Conservation (phyloP, 1,140 invertebrate species). For the Tribolium castaneum region DNA sequence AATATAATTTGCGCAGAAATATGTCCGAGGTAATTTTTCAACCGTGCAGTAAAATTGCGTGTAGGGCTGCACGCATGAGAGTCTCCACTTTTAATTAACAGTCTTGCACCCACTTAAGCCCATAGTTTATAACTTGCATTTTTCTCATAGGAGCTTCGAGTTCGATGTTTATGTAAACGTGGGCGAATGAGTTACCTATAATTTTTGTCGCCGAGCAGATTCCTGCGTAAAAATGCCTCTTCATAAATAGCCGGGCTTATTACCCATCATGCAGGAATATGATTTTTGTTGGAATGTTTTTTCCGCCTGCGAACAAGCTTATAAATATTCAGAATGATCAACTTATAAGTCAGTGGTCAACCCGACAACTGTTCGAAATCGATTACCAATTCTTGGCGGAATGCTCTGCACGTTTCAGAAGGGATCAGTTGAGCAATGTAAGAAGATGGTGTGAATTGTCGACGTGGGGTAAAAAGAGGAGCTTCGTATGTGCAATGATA, state of each 20-base stretch:
- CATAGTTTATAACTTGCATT: conserved; percentile 23
- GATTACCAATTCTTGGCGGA: conserved; percentile 37
- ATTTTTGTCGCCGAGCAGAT: conserved; percentile 24
- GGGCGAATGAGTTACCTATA: conserved; percentile 29
- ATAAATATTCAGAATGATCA: conserved; percentile 42
- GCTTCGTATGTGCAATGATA: conserved; percentile 39
- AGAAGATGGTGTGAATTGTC: background rate
- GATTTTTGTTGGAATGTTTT: conserved; percentile 21
- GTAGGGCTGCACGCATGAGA: conserved; percentile 1
- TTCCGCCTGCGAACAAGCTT: conserved; percentile 30
- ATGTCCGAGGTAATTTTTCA: background rate
- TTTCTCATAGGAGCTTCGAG: background rate
- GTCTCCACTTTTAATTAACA: conserved; percentile 24
- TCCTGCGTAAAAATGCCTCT: background rate
- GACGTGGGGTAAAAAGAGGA: conserved; percentile 18
- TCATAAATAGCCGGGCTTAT: conserved; percentile 31
- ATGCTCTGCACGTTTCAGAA: conserved; percentile 15
- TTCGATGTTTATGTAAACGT: conserved; percentile 30
- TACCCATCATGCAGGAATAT: conserved; percentile 10
- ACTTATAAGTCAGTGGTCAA: conserved; percentile 48
- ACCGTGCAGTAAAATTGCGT: conserved; percentile 3
- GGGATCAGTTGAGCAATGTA: background rate
- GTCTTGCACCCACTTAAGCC: conserved; percentile 6
- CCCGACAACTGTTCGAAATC: conserved; percentile 49
- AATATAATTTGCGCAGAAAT: background rate